These are phyloP conservation scores for Gavialis gangeticus DNA, from an alignment of 2,113 vertebrate species.

Conservation along the genomic window DNA sequence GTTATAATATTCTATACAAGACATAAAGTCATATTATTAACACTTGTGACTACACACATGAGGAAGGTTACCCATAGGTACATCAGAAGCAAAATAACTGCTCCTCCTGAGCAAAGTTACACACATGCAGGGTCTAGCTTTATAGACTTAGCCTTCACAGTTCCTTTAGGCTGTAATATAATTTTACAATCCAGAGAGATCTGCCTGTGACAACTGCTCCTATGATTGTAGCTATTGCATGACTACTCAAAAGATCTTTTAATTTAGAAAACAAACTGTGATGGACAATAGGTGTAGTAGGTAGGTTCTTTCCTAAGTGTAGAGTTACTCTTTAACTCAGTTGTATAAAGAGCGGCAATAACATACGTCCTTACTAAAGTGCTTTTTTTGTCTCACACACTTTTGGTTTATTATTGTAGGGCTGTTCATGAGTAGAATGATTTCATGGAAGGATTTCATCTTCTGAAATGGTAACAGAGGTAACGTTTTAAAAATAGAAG, in stretches of 20 bases:
- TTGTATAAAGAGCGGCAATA: fast-evolving
- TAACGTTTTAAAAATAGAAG: slow-evolving; percentile 45
- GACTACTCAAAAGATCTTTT: not conserved
- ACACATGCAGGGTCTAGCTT: fast-evolving
- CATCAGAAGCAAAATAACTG: not conserved
- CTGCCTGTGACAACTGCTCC: not conserved
- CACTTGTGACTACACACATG: not conserved
- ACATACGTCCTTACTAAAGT: not conserved
- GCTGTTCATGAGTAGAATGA: not conserved
- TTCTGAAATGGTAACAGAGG: slow-evolving; percentile 53
- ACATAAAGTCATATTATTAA: fast-evolving
- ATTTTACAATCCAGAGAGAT: not conserved
- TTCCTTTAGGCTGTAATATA: not conserved
- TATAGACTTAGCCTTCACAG: not conserved
- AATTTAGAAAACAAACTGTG: fast-evolving
- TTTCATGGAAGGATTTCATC: not conserved
- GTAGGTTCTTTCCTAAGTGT: not conserved
- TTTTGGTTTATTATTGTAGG: slow-evolving; percentile 40
- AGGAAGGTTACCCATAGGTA: not conserved
- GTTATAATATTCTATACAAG: not conserved
- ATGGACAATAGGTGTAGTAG: not conserved
- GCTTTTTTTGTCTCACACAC: not conserved
- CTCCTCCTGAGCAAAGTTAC: not conserved
- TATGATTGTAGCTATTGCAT: fast-evolving
- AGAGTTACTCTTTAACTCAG: not conserved